Evolutionary conservation across 2,888 invertebrate genomes (phyloP).

Genomic region (Mythimna loreyi): DNA sequence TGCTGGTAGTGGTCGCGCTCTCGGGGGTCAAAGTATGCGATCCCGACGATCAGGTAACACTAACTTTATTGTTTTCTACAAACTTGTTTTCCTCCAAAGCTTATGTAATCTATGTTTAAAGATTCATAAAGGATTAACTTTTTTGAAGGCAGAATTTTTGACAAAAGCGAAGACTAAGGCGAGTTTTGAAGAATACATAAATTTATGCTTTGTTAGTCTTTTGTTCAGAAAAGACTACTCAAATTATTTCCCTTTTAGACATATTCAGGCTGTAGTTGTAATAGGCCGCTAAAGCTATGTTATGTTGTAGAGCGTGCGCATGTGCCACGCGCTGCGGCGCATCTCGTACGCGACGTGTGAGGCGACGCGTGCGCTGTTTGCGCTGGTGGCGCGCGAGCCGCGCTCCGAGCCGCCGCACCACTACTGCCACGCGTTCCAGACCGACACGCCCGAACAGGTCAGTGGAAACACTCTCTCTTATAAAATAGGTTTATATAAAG

Average conservation of each 20-base stretch:
- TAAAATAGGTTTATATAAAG: background rate
- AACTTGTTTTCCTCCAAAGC: background rate
- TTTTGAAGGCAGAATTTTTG: too few relatives aligned
- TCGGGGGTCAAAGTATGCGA: slow-evolving; percentile 96
- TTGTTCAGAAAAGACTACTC: too few relatives aligned
- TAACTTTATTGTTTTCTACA: background rate
- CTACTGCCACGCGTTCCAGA: slow-evolving; percentile 96
- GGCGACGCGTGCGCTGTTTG: slow-evolving; percentile 94
- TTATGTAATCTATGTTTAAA: too few relatives aligned
- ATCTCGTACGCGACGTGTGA: slow-evolving; percentile 97
- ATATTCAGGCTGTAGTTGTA: background rate
- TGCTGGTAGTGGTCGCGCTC: slow-evolving; percentile 94
- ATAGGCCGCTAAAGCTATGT: background rate
- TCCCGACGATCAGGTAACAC: slow-evolving; percentile 94
- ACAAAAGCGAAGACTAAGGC: too few relatives aligned
- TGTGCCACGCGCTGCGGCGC: slow-evolving; percentile 96
- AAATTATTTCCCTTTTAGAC: background rate
- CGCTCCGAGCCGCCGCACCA: slow-evolving; percentile 92
- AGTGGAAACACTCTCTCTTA: slow-evolving; percentile 61
- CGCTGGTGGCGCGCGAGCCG: slow-evolving; percentile 92
- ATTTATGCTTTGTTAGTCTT: too few relatives aligned
- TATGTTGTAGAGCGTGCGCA: slow-evolving; percentile 93
- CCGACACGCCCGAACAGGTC: slow-evolving; percentile 94
- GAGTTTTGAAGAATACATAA: too few relatives aligned
- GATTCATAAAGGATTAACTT: too few relatives aligned